These are phyloP conservation scores for Notiomystis cincta DNA, from an alignment of 2,113 vertebrate species.

Conservation along the genomic window DNA sequence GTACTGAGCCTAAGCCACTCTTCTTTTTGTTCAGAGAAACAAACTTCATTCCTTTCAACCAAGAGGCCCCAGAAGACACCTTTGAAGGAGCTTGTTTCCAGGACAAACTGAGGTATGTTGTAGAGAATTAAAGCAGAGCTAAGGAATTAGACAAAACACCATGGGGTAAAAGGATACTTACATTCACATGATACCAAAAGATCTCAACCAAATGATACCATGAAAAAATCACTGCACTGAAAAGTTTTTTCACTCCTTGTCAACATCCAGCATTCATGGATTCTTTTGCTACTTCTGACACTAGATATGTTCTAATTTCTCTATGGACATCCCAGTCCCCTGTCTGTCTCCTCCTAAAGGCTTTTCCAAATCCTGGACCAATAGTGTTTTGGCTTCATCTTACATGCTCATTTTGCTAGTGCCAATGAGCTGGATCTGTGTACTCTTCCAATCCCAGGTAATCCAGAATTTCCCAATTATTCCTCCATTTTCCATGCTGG, in stretches of 20 bases:
- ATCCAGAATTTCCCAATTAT: background rate
- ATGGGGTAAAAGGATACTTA: background rate
- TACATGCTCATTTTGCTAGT: rapidly evolving
- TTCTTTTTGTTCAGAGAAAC: background rate
- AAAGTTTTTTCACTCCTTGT: background rate
- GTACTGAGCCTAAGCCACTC: rapidly evolving
- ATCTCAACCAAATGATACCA: background rate
- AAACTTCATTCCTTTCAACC: background rate
- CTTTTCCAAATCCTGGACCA: background rate
- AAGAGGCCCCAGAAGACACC: background rate
- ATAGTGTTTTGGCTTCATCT: background rate
- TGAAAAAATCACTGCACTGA: background rate
- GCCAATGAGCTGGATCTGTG: background rate
- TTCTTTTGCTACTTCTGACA: background rate
- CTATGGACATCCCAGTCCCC: background rate
- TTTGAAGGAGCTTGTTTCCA: background rate
- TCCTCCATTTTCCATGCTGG: background rate
- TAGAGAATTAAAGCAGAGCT: background rate
- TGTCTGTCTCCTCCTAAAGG: background rate
- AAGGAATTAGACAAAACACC: background rate
- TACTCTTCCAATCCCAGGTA: background rate
- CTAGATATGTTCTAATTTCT: background rate
- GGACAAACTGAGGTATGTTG: background rate
- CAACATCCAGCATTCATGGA: background rate
- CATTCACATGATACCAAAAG: background rate